Conservation (phyloP, 2,113 vertebrate genomes). For the Salvelinus fontinalis region DNA sequence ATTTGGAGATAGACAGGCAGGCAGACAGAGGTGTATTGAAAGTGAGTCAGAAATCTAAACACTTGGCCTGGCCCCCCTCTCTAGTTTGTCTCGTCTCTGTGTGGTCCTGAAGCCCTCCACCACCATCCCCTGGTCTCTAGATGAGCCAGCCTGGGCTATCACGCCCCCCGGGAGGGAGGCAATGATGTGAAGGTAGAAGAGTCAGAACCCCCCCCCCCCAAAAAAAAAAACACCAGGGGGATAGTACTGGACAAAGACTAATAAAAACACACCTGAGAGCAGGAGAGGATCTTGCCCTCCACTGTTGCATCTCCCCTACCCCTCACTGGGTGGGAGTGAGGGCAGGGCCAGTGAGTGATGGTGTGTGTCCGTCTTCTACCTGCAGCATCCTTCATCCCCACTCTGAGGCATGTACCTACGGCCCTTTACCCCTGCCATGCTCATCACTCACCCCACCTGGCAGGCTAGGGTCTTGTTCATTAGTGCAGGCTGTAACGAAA, state of each 20-base stretch:
- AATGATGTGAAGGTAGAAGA: neutral
- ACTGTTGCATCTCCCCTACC: conserved; percentile 55
- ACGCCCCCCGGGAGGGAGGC: neutral
- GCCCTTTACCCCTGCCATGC: neutral
- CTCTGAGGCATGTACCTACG: neutral
- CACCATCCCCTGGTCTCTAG: neutral
- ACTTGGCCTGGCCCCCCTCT: conserved; percentile 27
- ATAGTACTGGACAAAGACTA: too few relatives aligned
- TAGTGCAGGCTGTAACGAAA: too few relatives aligned
- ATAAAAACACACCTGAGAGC: conserved; percentile 11
- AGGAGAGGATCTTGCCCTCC: conserved; percentile 36
- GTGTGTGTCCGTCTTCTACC: conserved; percentile 63
- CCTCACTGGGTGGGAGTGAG: conserved; percentile 48
- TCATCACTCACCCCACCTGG: conserved; percentile 11
- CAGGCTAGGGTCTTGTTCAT: neutral
- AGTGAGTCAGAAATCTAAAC: conserved; percentile 42
- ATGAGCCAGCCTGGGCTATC: neutral
- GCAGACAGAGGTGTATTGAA: conserved; percentile 52
- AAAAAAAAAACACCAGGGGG: too few relatives aligned
- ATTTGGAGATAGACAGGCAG: conserved; percentile 39
- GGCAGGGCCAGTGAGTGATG: conserved; percentile 53
- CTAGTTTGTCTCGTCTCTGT: conserved; percentile 27
- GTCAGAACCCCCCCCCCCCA: neutral
- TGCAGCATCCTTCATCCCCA: conserved; percentile 45
- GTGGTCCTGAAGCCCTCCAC: conserved; percentile 34